Conservation (phyloP, 2,888 invertebrate genomes). For the Eueremaeus valkanovi region DNA sequence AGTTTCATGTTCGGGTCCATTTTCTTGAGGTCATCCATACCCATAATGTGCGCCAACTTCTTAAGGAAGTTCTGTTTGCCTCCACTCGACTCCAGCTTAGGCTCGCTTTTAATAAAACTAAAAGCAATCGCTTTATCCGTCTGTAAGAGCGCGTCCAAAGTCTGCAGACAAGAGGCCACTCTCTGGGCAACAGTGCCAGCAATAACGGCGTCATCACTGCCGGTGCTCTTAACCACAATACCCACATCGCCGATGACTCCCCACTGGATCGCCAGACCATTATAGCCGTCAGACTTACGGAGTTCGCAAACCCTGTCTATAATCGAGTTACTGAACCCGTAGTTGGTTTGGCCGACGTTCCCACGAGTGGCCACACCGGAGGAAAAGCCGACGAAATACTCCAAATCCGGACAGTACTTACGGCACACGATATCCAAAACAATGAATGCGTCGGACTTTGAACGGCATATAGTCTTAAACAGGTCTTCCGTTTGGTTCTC, state of each 20-base stretch:
- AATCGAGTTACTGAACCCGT: constrained; percentile 90
- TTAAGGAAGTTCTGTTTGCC: constrained; percentile 41
- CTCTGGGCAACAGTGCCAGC: constrained; percentile 95
- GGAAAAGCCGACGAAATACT: constrained; percentile 94
- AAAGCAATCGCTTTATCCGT: constrained; percentile 77
- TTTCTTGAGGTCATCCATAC: constrained; percentile 77
- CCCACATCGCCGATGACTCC: constrained; percentile 75
- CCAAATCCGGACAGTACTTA: constrained; percentile 67
- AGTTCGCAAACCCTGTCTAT: constrained; percentile 94
- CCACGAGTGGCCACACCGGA: constrained; percentile 94
- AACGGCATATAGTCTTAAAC: constrained; percentile 72
- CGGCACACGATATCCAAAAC: constrained; percentile 76
- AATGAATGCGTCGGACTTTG: constrained; percentile 78
- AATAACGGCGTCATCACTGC: constrained; percentile 81
- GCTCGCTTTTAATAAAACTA: constrained; percentile 58
- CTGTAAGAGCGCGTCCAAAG: constrained; percentile 86
- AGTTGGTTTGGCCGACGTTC: constrained; percentile 93
- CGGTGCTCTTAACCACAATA: constrained; percentile 74
- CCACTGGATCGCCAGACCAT: constrained; percentile 92
- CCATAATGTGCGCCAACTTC: constrained; percentile 52
- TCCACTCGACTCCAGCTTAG: not conserved
- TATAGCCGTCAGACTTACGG: constrained; percentile 74
- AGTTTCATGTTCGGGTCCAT: constrained; percentile 71
- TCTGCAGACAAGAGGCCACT: constrained; percentile 83
- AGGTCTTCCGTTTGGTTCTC: constrained; percentile 77